These are phyloP conservation scores for Tipula confusa DNA, from an alignment of 2,888 invertebrate species.

Conservation along the genomic window DNA sequence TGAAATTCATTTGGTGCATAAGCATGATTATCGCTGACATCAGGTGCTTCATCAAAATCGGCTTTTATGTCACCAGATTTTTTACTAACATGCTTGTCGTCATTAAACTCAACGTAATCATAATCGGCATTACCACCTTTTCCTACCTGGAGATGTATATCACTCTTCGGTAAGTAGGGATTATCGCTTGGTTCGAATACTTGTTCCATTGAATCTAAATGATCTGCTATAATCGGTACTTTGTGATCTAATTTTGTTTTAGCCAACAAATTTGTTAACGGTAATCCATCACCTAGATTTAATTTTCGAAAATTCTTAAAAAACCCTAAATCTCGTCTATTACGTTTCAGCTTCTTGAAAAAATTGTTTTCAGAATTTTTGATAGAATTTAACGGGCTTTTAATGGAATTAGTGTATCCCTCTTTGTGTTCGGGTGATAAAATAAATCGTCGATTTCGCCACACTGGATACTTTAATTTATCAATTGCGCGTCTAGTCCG, in stretches of 20 bases:
- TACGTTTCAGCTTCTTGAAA: background rate
- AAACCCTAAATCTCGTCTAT: background rate
- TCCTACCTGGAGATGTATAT: slow-evolving; percentile 36
- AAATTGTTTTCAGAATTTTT: background rate
- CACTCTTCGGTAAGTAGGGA: slow-evolving; percentile 36
- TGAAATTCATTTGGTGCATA: slow-evolving; percentile 32
- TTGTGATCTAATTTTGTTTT: background rate
- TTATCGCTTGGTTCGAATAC: slow-evolving; percentile 34
- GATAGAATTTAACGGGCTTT: background rate
- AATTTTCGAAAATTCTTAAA: slow-evolving; percentile 13
- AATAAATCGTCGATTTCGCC: background rate
- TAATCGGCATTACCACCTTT: slow-evolving; percentile 34
- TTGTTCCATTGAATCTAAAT: slow-evolving; percentile 12
- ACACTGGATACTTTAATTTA: background rate
- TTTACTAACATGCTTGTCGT: background rate
- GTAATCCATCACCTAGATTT: slow-evolving; percentile 4
- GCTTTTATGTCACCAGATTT: background rate
- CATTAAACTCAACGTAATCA: slow-evolving; percentile 35
- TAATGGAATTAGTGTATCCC: background rate
- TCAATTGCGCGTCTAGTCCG: background rate
- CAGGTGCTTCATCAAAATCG: slow-evolving; percentile 20
- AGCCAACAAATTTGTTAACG: background rate
- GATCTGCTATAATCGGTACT: slow-evolving; percentile 8
- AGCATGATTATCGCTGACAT: background rate
- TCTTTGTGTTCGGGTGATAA: background rate